Percentiles rank a stretch among this genome's conserved stretches.
phyloP scores from a whole-genome alignment of 2,113 vertebrate genomes.

The Notiomystis cincta region DNA sequence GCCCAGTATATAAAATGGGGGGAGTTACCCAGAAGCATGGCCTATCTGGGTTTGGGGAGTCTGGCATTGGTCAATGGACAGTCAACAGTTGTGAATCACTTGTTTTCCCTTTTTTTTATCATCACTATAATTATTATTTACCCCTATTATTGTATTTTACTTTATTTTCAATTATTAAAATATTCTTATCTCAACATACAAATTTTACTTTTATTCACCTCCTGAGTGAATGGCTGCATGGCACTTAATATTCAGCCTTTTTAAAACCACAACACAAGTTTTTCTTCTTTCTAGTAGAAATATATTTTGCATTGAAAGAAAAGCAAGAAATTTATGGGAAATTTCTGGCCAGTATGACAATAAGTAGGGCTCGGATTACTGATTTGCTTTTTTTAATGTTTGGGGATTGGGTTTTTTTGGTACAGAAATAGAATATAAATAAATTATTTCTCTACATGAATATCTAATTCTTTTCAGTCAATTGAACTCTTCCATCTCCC shows the following conservation, averaged over 20 bases:
- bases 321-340: neutral
- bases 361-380: neutral
- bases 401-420: neutral
- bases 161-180: neutral
- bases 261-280: neutral
- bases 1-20: no score
- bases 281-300: neutral
- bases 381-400: neutral
- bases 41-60: neutral
- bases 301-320: neutral
- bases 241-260: neutral
- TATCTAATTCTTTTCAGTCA: neutral
- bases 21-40: fast-evolving
- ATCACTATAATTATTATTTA: neutral
- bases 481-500: neutral
- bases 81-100: neutral
- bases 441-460: neutral
- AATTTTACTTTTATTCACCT: neutral
- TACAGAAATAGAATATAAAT: neutral
- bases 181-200: neutral
- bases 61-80: neutral
- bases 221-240: neutral
- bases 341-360: neutral
- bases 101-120: neutral
- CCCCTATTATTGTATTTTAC: neutral